These are phyloP conservation scores for Eulithis prunata DNA, from an alignment of 2,888 invertebrate species.

Conservation along the genomic window DNA sequence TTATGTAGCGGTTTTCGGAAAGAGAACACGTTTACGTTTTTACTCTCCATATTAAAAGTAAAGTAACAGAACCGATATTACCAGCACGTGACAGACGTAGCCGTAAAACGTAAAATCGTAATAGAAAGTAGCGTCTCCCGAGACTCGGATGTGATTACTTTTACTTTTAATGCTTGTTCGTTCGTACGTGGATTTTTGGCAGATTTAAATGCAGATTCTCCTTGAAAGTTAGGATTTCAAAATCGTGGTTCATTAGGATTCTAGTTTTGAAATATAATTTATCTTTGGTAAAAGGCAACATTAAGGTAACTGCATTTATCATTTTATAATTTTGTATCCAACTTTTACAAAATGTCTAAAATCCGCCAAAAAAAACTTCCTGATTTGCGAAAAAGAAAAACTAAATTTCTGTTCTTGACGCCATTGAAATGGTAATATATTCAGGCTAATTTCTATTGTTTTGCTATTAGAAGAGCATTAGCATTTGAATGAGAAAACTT, in stretches of 20 bases:
- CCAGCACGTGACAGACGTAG: constrained; percentile 24
- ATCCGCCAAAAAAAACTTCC: too few relatives aligned
- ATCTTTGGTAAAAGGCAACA: too few relatives aligned
- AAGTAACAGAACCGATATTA: constrained; percentile 14
- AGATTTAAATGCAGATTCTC: constrained; percentile 27
- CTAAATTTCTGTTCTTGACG: too few relatives aligned
- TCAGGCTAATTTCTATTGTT: constrained; percentile 25
- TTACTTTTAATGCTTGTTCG: constrained; percentile 36
- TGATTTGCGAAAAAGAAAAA: not conserved
- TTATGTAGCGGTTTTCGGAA: too few relatives aligned
- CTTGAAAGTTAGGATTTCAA: constrained; percentile 21
- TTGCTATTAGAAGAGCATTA: constrained; percentile 21
- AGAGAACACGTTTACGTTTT: not conserved
- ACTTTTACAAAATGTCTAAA: too few relatives aligned
- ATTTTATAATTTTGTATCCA: too few relatives aligned
- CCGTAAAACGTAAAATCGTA: constrained; percentile 23
- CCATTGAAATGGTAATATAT: constrained; percentile 1
- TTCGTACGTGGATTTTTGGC: constrained; percentile 23
- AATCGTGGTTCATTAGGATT: constrained; percentile 9
- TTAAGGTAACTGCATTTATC: too few relatives aligned
- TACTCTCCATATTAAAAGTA: constrained; percentile 6
- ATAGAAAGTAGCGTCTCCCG: constrained; percentile 19
- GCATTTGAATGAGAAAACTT: constrained; percentile 29
- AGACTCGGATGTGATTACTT: constrained; percentile 35
- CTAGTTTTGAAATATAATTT: constrained; percentile 14